Evolutionary conservation across 2,113 vertebrate species (phyloP), one percentile per base, ranked within the genome.

Genomic region (Pseudorhombus dupliciocellatus): DNA sequence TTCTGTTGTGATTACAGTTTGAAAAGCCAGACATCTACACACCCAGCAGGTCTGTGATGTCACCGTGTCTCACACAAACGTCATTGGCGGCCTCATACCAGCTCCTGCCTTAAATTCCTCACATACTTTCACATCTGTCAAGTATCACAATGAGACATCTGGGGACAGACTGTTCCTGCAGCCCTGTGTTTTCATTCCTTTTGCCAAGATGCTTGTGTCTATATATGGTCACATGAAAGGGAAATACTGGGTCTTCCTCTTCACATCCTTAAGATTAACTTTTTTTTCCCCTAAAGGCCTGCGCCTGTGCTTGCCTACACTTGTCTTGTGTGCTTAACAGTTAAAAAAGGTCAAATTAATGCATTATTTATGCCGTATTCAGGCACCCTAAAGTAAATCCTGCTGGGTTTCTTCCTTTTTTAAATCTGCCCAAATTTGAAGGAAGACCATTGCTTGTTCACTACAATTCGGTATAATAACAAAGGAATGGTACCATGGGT

Each of bases 231-330:
- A 68, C 24, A 67, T 52, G 0, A 10, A 31, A 65, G 54, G 25
- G 73, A 87, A 84, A 85, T 61, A 70, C 57, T 71, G 87, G 87
- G 52, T 88, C 83, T 88, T 89, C 90, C 89, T 84, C 73, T 70
- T 81, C 9, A 68, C 54, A 31, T 77, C 4, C 28, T 24, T 37
- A 51, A 61, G 26, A 10, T 18, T 64, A 44, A 34, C 14, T 42
- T 25, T 58, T 16, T 18, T 40, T 54, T 15, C 11, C 1, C 14
- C 0, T 24, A 2, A 50, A 67, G 48, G 54, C 34, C 11, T 60
- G 66, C 57, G 60, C 79, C 51, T 30, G 3, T 24, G 61, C 66
- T 34, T 75, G 77, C 65, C 73, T 64, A 9, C 14, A 46, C 77
- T 65, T 70, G 86, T 48, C 20, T 46, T 15, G 5, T 48, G 70